A percentile compares a stretch with the other conserved stretches of the same genome.
These are phyloP conservation scores for Ornithoptera alexandrae DNA, from an alignment of 2,888 invertebrate species.

Conservation along the genomic window DNA sequence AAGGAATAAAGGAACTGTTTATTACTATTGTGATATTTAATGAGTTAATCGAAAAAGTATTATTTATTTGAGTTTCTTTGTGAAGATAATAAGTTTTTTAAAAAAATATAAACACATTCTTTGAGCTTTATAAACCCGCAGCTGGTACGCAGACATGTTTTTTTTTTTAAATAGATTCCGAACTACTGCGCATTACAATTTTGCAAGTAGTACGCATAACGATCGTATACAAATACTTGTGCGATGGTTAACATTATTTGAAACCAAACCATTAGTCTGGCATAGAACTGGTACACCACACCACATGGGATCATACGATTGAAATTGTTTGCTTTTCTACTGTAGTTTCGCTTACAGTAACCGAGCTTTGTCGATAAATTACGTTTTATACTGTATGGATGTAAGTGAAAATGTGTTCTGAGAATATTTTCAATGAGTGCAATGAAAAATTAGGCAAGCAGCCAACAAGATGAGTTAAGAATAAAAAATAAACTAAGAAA, in stretches of 20 bases:
- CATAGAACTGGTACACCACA: not conserved
- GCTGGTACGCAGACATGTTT: not conserved
- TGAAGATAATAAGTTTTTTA: no score
- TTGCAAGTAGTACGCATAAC: not conserved
- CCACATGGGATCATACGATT: not conserved
- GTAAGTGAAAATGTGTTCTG: not conserved
- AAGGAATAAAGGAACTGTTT: no score
- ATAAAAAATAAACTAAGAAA: not conserved
- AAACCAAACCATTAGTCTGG: not conserved
- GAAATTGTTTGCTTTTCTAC: constrained; percentile 3
- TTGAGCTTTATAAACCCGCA: no score
- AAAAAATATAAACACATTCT: no score
- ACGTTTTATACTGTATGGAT: not conserved
- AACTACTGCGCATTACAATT: not conserved
- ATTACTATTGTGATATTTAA: no score
- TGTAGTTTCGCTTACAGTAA: not conserved
- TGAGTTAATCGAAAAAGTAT: no score
- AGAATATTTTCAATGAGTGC: not conserved
- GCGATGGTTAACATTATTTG: not conserved
- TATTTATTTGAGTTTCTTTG: no score
- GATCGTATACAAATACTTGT: not conserved
- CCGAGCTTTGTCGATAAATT: not conserved
- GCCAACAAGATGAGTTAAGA: constrained; percentile 35
- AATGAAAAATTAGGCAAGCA: not conserved
- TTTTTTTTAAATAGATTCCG: not conserved